Base-by-base conservation (phyloP, 2,888 invertebrate species). In the Sphinx pinastri region DNA sequence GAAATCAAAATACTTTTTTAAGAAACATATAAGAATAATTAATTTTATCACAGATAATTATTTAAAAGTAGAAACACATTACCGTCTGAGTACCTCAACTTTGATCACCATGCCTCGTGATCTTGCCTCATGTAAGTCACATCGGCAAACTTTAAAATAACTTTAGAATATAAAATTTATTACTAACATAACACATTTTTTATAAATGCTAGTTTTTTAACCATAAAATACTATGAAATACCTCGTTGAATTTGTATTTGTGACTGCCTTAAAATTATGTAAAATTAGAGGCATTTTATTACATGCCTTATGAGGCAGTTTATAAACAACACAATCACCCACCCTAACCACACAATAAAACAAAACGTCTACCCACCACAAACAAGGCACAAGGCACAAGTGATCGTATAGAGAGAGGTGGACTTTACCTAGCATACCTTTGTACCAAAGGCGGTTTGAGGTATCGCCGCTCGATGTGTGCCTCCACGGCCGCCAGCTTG, bases 401-500 rank as follows among this genome's bases (percentile, higher is more conserved):
- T 49, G 31, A 55, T 67, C 63, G 13, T n/a, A 38, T 67, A 59
- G 31, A 63, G 52, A 69, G 38, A 71, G 73, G 73, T 74, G 76
- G 79, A 86, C 88, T 84, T 88, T 90, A 89, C 89, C 90, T 88
- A 86, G 88, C 88, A 81, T 88, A 93, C 93, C 93, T 93, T 84
- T 91, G 93, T 81, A 97, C 97, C 71, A 99, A 94, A 59, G 99
- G 99, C 71, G 99, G 98, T 88, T 98, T 98, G 59, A 99, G 94
- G 88, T 99, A 99, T 77, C 99, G 95, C 78, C 99, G 94, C 89
- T 99, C 99, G 69, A 99, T 98, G 77, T 98, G 98, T 0, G 97
- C 96, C 89, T 99, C 99, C 14, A 99, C 93, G 0, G 96, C 95
- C 6, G 97, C 95, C 70, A 99, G 95, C 80, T 98, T 95, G 79